A percentile compares a stretch with the other conserved stretches of the same genome.
Evolutionary conservation across 2,113 vertebrate genomes (phyloP).

Genomic region (Bettongia penicillata): DNA sequence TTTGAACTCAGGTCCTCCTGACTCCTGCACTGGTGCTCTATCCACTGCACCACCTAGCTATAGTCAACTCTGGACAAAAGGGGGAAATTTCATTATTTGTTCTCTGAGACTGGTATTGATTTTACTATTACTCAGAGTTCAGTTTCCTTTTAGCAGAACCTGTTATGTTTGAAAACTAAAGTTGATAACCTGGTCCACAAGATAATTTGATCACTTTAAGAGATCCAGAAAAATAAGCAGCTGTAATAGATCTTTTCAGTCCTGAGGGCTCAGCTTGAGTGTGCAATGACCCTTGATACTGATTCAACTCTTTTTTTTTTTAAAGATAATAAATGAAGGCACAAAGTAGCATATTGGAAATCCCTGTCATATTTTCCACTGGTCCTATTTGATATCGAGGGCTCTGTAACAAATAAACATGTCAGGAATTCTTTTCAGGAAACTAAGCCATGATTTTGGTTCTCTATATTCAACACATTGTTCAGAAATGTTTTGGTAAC

Average conservation of each 20-base stretch:
- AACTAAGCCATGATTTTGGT: slow-evolving; percentile 72
- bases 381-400: slow-evolving; percentile 55
- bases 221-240: slow-evolving; percentile 47
- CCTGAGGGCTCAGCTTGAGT: slow-evolving; percentile 9
- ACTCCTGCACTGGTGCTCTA: too few relatives aligned
- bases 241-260: not conserved
- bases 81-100: not conserved
- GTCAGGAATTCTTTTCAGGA: slow-evolving; percentile 72
- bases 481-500: slow-evolving; percentile 75
- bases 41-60: too few relatives aligned
- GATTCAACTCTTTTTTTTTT: slow-evolving; percentile 12
- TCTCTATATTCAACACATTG: slow-evolving; percentile 71
- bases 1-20: too few relatives aligned
- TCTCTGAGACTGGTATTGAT: not conserved
- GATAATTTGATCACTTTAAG: slow-evolving; percentile 59
- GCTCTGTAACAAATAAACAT: slow-evolving; percentile 70
- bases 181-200: slow-evolving; percentile 28
- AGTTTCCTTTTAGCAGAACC: slow-evolving; percentile 13
- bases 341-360: slow-evolving; percentile 64
- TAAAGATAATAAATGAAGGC: slow-evolving; percentile 65
- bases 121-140: not conserved
- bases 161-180: slow-evolving; percentile 42
- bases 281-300: slow-evolving; percentile 45
- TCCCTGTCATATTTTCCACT: slow-evolving; percentile 47
- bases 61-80: not conserved